Evolutionary conservation across 2,113 vertebrate genomes (phyloP), one percentile per base, ranked within the genome.

Genomic region (Stegastes partitus): DNA sequence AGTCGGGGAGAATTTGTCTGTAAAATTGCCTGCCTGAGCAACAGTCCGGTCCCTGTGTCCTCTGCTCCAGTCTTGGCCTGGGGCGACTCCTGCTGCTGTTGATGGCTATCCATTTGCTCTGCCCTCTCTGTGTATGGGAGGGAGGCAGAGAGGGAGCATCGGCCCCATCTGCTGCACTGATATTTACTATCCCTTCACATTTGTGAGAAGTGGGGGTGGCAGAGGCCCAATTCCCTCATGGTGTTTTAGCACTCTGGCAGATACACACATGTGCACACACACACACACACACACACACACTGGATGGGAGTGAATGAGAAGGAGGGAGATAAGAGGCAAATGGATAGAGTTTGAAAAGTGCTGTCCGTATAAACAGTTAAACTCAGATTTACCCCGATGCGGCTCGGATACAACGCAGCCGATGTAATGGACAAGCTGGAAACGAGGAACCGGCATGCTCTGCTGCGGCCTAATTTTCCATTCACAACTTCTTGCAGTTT

Each of bases 71-170:
- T 90, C 81, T 74, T 83, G 90, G 87, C 92, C 93, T 62, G 79
- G 81, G 92, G 93, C 87, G 63, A 83, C 90, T 94, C 87, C 87
- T 82, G 67, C 86, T 93, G 90, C 84, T 91, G 91, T 90, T 92
- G 91, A 92, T 91, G 86, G 84, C 87, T 85, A 86, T 93, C 87
- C 91, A 90, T 93, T 92, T 92, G 85, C 90, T 90, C 77, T 74
- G 69, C 78, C 80, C 75, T 76, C 84, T 74, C 81, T 58, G 62
- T 57, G 74, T 59, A 76, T 39, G 69, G 59, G 76, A 80, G 80
- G 73, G 68, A 89, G 71, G 79, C 70, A 81, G 84, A 87, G 82
- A 92, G 84, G 91, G 79, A 89, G 85, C 83, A 83, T 82, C 77
- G 67, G 88, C 70, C 90, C 92, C 90, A 94, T 94, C 92, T 93